A percentile compares a stretch with the other conserved stretches of the same genome.
These are phyloP conservation scores for Aptenodytes patagonicus DNA, from an alignment of 2,113 vertebrate species.

Conservation along the genomic window DNA sequence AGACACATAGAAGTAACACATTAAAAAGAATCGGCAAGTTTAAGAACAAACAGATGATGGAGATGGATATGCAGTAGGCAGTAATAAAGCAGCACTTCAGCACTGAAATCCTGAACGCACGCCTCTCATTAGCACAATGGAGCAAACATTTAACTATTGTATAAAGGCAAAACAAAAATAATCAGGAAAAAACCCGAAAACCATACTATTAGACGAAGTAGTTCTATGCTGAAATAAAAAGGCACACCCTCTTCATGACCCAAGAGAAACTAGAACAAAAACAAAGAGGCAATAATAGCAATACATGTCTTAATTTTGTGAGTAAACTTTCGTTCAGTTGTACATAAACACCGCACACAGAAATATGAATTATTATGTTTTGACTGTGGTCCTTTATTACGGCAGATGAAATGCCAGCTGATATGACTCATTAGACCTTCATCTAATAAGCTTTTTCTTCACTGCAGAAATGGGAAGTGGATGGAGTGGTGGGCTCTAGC, in stretches of 20 bases:
- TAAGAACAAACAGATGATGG: not conserved
- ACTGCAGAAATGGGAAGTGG: not conserved
- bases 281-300: not conserved
- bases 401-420: not conserved
- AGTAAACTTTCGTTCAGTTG: not conserved
- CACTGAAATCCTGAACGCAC: not conserved
- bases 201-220: not conserved
- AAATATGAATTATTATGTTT: not conserved
- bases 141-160: not conserved
- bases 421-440: not conserved
- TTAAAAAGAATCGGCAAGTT: not conserved
- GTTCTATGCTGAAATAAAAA: not conserved
- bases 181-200: rapidly evolving
- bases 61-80: not conserved
- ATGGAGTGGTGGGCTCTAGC: not conserved
- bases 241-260: not conserved
- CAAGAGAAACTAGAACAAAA: not conserved
- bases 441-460: not conserved
- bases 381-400: not conserved
- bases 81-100: not conserved
- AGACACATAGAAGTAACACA: not conserved
- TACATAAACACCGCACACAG: not conserved
- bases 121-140: not conserved
- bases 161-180: not conserved
- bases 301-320: not conserved